Conservation (phyloP, 2,797 vertebrate species). For the Poecile montanus region DNA sequence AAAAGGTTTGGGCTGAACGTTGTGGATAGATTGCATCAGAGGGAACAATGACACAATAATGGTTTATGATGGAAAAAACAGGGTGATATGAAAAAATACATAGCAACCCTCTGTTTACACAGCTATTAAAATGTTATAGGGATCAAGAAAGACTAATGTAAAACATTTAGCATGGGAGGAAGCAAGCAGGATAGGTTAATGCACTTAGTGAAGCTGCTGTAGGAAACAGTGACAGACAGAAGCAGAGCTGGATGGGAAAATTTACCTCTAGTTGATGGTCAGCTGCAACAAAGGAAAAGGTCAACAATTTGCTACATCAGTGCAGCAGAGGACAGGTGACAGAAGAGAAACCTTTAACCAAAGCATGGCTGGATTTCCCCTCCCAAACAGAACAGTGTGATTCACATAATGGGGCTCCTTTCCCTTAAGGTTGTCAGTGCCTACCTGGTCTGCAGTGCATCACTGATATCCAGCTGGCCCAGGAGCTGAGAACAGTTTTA, state of each 20-base stretch:
- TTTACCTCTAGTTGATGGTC: not conserved
- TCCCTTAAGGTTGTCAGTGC: not conserved
- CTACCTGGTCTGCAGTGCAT: not conserved
- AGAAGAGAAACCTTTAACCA: not conserved
- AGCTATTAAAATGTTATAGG: conserved; percentile 16
- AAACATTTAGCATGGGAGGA: conserved; percentile 17
- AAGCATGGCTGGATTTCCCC: not conserved
- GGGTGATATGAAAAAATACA: not conserved
- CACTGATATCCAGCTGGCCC: not conserved
- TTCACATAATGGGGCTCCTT: not conserved
- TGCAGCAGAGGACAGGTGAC: not conserved
- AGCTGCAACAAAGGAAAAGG: conserved; percentile 14
- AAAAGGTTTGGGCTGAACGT: not conserved
- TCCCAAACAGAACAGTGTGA: not conserved
- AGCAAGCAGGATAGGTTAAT: conserved; percentile 27
- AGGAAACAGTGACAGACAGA: not conserved
- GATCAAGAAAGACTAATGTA: conserved; percentile 24
- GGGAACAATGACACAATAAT: not conserved
- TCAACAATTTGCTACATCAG: not conserved
- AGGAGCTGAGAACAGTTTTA: not conserved
- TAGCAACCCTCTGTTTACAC: conserved; percentile 44
- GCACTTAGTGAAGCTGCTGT: conserved; percentile 35
- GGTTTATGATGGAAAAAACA: not conserved
- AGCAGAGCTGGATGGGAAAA: not conserved
- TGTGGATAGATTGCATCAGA: not conserved